Conservation (phyloP, 2,888 invertebrate species). For the Smittia aterrima region DNA sequence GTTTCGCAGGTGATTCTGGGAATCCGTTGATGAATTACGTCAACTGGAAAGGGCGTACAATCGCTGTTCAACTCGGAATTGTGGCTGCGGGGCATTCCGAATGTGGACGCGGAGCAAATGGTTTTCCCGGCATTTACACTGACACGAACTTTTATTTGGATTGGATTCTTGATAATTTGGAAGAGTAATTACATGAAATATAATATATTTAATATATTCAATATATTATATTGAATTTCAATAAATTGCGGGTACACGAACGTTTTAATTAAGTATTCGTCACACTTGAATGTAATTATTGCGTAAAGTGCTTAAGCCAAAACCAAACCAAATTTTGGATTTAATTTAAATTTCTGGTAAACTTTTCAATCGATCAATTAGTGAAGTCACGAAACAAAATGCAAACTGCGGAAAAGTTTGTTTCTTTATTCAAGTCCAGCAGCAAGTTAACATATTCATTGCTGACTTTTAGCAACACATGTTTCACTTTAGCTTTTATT, state of each 20-base stretch:
- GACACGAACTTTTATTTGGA: slow-evolving; percentile 52
- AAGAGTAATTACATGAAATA: slow-evolving; percentile 44
- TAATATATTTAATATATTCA: slow-evolving; percentile 13
- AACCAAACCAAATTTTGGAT: too few relatives aligned
- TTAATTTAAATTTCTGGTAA: too few relatives aligned
- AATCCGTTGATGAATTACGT: slow-evolving; percentile 14
- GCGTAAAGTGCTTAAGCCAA: too few relatives aligned
- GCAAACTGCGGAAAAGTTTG: not conserved
- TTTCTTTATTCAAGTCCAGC: slow-evolving; percentile 11
- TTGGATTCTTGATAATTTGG: slow-evolving; percentile 55
- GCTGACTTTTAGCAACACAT: slow-evolving; percentile 33
- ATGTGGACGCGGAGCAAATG: slow-evolving; percentile 46
- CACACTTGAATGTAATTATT: not conserved
- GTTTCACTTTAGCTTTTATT: slow-evolving; percentile 4
- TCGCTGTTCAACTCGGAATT: slow-evolving; percentile 55
- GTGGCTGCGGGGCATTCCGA: slow-evolving; percentile 51
- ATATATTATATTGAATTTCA: not conserved
- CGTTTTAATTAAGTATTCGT: not conserved
- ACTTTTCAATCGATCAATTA: not conserved
- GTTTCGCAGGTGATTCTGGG: slow-evolving; percentile 22
- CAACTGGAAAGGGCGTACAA: slow-evolving; percentile 42
- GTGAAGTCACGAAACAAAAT: not conserved
- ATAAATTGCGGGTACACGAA: not conserved
- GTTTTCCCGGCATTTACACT: slow-evolving; percentile 56
- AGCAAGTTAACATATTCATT: slow-evolving; percentile 13